Conservation (phyloP, 2,888 invertebrate species). For the Meiosimyza decipiens region DNA sequence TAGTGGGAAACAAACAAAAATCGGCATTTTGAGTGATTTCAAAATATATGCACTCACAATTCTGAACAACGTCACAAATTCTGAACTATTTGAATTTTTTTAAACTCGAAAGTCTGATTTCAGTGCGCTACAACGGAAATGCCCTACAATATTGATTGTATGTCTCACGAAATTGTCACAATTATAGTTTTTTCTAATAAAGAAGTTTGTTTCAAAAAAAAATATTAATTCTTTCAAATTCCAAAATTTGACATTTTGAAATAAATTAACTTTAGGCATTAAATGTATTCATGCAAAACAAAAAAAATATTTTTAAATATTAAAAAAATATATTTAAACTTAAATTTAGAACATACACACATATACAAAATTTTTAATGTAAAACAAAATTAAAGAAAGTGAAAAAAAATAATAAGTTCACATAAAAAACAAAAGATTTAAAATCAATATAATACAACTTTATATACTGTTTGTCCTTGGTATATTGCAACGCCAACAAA, state of each 20-base stretch:
- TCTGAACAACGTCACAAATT: too few relatives aligned
- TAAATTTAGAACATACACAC: constrained; percentile 16
- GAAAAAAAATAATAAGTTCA: background rate
- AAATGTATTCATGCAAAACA: constrained; percentile 18
- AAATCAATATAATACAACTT: background rate
- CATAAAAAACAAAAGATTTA: background rate
- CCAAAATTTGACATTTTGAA: constrained; percentile 4
- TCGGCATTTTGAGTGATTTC: background rate
- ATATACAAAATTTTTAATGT: constrained; percentile 26
- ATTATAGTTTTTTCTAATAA: background rate
- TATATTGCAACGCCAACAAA: constrained; percentile 38
- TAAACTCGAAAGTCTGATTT: too few relatives aligned
- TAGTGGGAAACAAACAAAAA: background rate
- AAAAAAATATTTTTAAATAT: constrained; percentile 12
- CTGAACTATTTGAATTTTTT: too few relatives aligned
- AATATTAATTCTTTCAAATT: background rate
- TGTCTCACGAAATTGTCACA: background rate
- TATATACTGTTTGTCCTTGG: too few relatives aligned
- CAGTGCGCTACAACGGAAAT: too few relatives aligned
- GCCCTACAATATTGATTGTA: too few relatives aligned
- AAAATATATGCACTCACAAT: too few relatives aligned
- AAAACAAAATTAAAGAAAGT: constrained; percentile 24
- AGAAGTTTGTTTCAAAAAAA: background rate
- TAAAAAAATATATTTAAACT: constrained; percentile 3
- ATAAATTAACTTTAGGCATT: constrained; percentile 29